Base-by-base conservation (phyloP, 2,888 invertebrate species). In the Coenonympha arcania region DNA sequence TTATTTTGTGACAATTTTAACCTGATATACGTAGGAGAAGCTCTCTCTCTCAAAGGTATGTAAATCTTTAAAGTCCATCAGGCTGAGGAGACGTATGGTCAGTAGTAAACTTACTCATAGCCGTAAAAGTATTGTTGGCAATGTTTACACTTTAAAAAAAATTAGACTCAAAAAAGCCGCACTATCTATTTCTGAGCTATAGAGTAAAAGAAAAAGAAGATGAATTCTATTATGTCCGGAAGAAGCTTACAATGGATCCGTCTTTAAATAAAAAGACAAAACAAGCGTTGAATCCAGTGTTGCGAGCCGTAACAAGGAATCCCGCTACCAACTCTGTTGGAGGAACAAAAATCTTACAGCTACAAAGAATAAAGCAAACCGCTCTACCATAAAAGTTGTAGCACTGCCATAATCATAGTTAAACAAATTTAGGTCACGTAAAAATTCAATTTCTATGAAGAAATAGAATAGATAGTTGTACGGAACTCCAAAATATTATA, bases 241-340 rank as follows among this genome's bases (percentile, higher is more conserved):
- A 42, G 48, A 44, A 44, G 33, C 45, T 54, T 42, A 54, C 51
- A 49, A 49, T 52, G 37, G 45, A 49, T 46, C 26, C 20, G 43
- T 47, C 48, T 52, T 33, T 46, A 43, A 30, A 46, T 39, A 52
- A 52, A 39, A 54, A 54, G 46, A 54, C 36, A 49, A 54, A 48
- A 54, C 48, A 48, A 54, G 37, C 42, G 42, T 51, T 51, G 51
- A 52, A 46, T 51, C 36, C 51, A 41, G 42, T 54, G 42, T 48
- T 54, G 36, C 45, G 45, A 51, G 45, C 31, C 51, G 45, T 54
- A 51, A 45, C 54, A 45, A 48, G 40, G 41, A 51, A 44, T 48
- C 36, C 11, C 45, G 34, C 54, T 45, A 20, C 37, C 22, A 15
- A 41, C 40, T 51, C 33, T 50, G 50, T 50, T 43, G 42, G 28